phyloP scores from a whole-genome alignment of 2,888 invertebrate genomes.

The Masnerella sp. region DNA sequence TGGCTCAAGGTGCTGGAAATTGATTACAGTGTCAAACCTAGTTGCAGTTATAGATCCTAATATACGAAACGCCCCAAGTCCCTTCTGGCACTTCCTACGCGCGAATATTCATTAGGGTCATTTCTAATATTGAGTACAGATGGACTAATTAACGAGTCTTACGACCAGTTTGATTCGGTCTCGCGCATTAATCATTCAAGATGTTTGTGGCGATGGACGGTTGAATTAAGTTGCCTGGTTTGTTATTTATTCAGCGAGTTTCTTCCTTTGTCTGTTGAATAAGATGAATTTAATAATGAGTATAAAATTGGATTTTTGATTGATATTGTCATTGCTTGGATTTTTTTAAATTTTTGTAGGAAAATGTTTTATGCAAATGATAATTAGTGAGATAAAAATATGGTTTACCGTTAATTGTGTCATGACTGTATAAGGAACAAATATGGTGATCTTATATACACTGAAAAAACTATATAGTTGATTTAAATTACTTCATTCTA shows the following conservation, averaged over 20 bases:
- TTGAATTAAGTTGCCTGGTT: background rate
- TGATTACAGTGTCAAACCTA: conserved; percentile 69
- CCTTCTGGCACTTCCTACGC: conserved; percentile 31
- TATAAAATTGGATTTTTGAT: background rate
- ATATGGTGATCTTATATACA: too few species aligned
- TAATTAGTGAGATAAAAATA: too few species aligned
- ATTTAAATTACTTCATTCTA: too few species aligned
- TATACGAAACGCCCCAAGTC: conserved; percentile 64
- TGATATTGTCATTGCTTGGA: too few species aligned
- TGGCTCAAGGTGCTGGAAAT: conserved; percentile 67
- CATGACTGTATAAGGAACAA: too few species aligned
- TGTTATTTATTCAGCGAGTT: background rate
- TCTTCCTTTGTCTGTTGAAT: background rate
- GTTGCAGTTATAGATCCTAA: conserved; percentile 66
- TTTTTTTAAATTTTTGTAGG: too few species aligned
- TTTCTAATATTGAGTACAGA: conserved; percentile 44
- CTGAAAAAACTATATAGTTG: too few species aligned
- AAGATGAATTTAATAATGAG: background rate
- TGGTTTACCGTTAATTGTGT: too few species aligned
- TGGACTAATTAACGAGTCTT: conserved; percentile 41
- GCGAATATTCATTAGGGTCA: conserved; percentile 51
- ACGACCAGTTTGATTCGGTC: conserved; percentile 34
- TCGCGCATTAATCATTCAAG: conserved; percentile 17
- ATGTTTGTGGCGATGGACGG: conserved; percentile 3
- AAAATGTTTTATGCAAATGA: too few species aligned